Evolutionary conservation across 2,797 vertebrate species (phyloP).

Genomic region (Catostomus latipinnis): DNA sequence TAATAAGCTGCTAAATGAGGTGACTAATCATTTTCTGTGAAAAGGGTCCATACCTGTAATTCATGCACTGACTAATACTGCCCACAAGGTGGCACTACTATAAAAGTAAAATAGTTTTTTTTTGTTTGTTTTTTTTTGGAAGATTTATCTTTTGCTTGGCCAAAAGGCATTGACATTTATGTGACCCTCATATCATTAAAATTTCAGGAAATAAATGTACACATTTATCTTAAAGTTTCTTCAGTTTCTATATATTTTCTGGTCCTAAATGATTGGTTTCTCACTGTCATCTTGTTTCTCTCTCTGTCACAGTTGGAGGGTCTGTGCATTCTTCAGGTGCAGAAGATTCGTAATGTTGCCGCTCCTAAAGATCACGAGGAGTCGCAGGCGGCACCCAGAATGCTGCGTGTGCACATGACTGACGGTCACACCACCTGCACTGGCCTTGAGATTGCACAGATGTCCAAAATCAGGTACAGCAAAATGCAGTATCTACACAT

Average conservation of each 20-base stretch:
- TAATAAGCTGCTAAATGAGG: too few species aligned
- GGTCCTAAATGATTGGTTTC: too few species aligned
- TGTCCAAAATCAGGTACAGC: constrained; percentile 94
- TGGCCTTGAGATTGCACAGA: constrained; percentile 89
- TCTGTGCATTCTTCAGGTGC: constrained; percentile 95
- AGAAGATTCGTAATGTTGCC: constrained; percentile 94
- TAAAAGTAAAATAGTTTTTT: neutral
- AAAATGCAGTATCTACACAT: too few species aligned
- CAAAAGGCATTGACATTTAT: neutral
- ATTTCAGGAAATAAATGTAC: too few species aligned
- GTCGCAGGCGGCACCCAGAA: constrained; percentile 91
- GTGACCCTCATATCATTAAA: too few species aligned
- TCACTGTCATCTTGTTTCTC: neutral
- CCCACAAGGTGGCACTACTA: constrained; percentile 73
- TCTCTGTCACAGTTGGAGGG: constrained; percentile 85
- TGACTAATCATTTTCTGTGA: too few species aligned
- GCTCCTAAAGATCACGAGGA: constrained; percentile 96
- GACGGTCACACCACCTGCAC: constrained; percentile 93
- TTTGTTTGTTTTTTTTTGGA: too few species aligned
- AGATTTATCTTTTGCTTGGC: neutral
- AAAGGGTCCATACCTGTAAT: too few species aligned
- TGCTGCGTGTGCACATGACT: constrained; percentile 97
- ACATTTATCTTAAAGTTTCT: too few species aligned
- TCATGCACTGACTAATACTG: constrained; percentile 48
- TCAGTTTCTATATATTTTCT: too few species aligned